A percentile compares a stretch with the other conserved stretches of the same genome.
Evolutionary conservation across 2,113 vertebrate species (phyloP).

Genomic region (Labeo rohita): DNA sequence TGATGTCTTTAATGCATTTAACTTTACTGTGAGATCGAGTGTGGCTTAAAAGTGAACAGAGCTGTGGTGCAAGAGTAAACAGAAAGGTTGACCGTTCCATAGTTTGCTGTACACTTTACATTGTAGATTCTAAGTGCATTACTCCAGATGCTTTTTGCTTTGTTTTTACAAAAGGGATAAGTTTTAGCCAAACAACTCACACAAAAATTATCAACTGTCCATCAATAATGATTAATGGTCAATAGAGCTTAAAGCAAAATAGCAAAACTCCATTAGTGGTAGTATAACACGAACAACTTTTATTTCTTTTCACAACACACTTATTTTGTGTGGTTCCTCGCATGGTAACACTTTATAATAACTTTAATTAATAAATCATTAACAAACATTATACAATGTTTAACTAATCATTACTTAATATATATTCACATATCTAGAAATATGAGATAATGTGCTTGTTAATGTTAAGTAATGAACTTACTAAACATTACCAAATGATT

Average conservation of each 20-base stretch:
- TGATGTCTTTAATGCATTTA: conserved; percentile 50
- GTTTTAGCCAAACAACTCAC: not conserved
- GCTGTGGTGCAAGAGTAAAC: not conserved
- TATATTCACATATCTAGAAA: too few relatives aligned
- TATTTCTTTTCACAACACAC: not conserved
- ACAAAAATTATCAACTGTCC: too few relatives aligned
- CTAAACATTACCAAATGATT: too few relatives aligned
- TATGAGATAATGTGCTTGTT: too few relatives aligned
- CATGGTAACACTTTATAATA: too few relatives aligned
- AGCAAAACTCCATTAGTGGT: not conserved
- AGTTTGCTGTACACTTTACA: not conserved
- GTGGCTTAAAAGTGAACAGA: not conserved
- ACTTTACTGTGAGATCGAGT: not conserved
- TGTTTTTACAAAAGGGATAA: not conserved
- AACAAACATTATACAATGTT: too few relatives aligned
- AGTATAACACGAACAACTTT: not conserved
- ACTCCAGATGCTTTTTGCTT: not conserved
- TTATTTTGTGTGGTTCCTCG: not conserved
- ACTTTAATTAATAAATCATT: too few relatives aligned
- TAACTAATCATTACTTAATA: too few relatives aligned
- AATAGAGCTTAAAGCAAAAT: not conserved
- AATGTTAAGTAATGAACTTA: too few relatives aligned
- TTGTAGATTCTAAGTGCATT: not conserved
- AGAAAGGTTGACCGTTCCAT: not conserved
- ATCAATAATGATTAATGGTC: too few relatives aligned